These are phyloP conservation scores for Lophochroa leadbeateri DNA, from an alignment of 2,113 vertebrate genomes.

Conservation along the genomic window DNA sequence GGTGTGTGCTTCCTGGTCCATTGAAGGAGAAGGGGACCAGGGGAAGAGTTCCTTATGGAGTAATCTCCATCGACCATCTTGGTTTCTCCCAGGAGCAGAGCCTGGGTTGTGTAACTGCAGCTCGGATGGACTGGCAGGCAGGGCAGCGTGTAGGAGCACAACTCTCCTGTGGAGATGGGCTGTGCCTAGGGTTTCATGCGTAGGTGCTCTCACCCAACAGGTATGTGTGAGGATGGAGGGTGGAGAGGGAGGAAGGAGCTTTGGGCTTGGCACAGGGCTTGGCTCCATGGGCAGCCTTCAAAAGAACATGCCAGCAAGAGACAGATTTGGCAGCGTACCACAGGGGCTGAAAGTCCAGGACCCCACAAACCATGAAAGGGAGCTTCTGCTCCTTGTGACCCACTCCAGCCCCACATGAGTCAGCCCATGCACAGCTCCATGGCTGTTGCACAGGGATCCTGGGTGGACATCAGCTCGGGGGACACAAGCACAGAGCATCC, in stretches of 20 bases:
- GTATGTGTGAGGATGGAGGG: background rate
- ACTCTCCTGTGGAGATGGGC: background rate
- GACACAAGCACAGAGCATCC: background rate
- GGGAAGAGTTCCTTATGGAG: background rate
- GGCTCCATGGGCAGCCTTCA: background rate
- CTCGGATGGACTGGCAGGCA: background rate
- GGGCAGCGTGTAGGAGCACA: background rate
- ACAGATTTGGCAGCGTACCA: background rate
- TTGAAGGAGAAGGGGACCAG: background rate
- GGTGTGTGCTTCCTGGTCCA: background rate
- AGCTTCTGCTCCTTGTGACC: background rate
- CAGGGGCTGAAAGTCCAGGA: background rate
- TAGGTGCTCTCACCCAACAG: background rate
- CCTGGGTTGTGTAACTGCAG: background rate
- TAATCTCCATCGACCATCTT: background rate
- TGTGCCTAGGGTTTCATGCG: background rate
- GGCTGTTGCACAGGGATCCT: background rate
- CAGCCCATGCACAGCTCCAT: rapidly evolving
- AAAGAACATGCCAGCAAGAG: background rate
- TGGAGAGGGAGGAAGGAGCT: background rate
- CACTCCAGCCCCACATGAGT: rapidly evolving
- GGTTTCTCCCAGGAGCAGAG: background rate
- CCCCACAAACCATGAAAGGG: background rate
- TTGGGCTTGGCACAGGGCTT: background rate
- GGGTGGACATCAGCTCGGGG: background rate